These are phyloP conservation scores for Caenorhabditis sp. DNA, from an alignment of 2,888 invertebrate species.

Conservation along the genomic window DNA sequence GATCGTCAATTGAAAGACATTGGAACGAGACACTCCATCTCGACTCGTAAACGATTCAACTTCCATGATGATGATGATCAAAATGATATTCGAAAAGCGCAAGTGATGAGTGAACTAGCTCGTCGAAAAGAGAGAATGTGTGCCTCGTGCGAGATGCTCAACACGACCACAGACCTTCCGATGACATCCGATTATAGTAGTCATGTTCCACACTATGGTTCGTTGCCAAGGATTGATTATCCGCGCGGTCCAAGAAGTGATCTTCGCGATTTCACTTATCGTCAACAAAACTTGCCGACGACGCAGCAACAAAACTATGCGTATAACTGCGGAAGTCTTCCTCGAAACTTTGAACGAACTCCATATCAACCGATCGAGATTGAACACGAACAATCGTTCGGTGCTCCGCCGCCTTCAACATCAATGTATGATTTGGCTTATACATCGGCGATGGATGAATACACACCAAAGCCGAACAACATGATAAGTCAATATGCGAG, in stretches of 20 bases:
- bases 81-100: conserved; percentile 75
- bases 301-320: conserved; percentile 34
- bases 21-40: conserved; percentile 30
- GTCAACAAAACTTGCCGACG: conserved; percentile 22
- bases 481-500: conserved; percentile 70
- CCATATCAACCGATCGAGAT: conserved; percentile 48
- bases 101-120: conserved; percentile 76
- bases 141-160: conserved; percentile 54
- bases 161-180: conserved; percentile 17
- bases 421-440: conserved; percentile 38
- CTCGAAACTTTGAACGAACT: conserved; percentile 65
- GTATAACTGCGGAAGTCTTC: conserved; percentile 64
- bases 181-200: conserved; percentile 57
- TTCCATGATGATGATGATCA: conserved; percentile 74
- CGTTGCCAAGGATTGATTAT: conserved; percentile 64
- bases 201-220: conserved; percentile 65
- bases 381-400: conserved; percentile 59
- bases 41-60: conserved; percentile 39
- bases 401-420: conserved; percentile 37
- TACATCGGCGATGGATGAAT: conserved; percentile 20
- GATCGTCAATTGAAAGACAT: conserved; percentile 61
- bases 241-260: conserved; percentile 35
- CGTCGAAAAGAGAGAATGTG: conserved; percentile 76
- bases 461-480: conserved; percentile 11
- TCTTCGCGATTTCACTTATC: conserved; percentile 50